Conservation (phyloP, 53 echinoderm and acorn worm species). For the Henricia sp. region DNA sequence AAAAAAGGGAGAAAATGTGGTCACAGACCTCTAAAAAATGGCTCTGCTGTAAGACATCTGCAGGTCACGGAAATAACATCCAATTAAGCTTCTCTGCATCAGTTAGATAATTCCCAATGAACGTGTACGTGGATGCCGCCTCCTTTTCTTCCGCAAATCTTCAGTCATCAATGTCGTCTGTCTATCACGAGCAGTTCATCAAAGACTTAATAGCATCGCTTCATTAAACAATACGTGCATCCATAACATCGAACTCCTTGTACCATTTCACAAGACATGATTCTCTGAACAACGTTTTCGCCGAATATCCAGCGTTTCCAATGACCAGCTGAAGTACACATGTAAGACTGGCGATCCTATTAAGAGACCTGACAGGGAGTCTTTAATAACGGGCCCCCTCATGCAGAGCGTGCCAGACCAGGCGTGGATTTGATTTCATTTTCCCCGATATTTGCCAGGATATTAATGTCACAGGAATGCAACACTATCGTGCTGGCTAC, state of each 20-base stretch:
- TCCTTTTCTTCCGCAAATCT: too few relatives aligned
- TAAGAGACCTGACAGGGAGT: conserved; percentile 8
- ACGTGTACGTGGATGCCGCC: too few relatives aligned
- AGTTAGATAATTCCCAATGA: too few relatives aligned
- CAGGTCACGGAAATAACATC: too few relatives aligned
- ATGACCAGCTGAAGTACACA: background rate
- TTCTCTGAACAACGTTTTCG: conserved; percentile 43
- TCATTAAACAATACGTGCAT: too few relatives aligned
- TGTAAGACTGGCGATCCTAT: background rate
- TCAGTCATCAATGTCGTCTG: background rate
- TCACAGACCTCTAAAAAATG: too few relatives aligned
- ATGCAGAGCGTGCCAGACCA: conserved; percentile 40
- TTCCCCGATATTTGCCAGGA: background rate
- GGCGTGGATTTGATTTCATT: conserved; percentile 49
- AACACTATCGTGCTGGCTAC: background rate
- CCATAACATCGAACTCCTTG: background rate
- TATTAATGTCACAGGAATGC: conserved; percentile 20
- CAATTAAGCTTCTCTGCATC: too few relatives aligned
- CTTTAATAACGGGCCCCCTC: conserved; percentile 53
- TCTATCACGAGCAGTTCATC: conserved; percentile 4
- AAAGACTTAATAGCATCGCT: conserved; percentile 13
- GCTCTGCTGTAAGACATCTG: too few relatives aligned
- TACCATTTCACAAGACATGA: background rate
- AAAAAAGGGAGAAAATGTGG: too few relatives aligned
- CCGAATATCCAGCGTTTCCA: background rate